A percentile compares a stretch with the other conserved stretches of the same genome.
Conservation (phyloP, 1,140 invertebrate species). For the Ctenoplectra terminalis region DNA sequence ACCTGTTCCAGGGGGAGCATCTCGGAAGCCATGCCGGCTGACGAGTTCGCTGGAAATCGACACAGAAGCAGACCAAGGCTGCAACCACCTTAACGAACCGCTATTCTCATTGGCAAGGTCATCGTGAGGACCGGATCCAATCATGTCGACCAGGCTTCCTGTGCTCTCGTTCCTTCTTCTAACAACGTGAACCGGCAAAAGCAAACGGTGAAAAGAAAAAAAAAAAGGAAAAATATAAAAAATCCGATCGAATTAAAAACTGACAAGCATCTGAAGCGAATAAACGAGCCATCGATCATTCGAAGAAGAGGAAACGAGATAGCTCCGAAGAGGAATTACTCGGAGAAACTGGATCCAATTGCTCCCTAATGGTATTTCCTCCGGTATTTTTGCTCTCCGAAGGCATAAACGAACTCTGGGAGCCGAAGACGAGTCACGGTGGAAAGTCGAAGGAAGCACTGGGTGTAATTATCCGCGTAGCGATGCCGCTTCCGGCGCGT, state of each 20-base stretch:
- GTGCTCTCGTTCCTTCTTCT: background rate
- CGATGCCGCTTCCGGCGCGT: background rate
- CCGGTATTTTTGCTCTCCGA: background rate
- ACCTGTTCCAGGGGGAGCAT: conserved; percentile 69
- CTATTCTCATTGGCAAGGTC: conserved; percentile 49
- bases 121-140: conserved; percentile 41
- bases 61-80: conserved; percentile 66
- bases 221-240: no score
- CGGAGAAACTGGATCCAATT: background rate
- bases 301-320: background rate
- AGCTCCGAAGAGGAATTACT: no score
- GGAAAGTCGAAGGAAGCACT: background rate
- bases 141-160: conserved; percentile 38
- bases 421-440: background rate
- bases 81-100: conserved; percentile 71
- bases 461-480: conserved; percentile 24
- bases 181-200: background rate
- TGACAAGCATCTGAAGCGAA: background rate
- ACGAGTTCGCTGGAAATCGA: conserved; percentile 62
- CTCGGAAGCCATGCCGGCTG: conserved; percentile 74
- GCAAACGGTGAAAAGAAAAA: no score
- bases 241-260: background rate
- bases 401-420: background rate
- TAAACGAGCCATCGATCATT: background rate
- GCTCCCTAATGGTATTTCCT: conserved; percentile 2